Percentiles rank a stretch among this genome's conserved stretches.
phyloP scores from a whole-genome alignment of 2,113 vertebrate species.

The Eulacestoma nigropectus region DNA sequence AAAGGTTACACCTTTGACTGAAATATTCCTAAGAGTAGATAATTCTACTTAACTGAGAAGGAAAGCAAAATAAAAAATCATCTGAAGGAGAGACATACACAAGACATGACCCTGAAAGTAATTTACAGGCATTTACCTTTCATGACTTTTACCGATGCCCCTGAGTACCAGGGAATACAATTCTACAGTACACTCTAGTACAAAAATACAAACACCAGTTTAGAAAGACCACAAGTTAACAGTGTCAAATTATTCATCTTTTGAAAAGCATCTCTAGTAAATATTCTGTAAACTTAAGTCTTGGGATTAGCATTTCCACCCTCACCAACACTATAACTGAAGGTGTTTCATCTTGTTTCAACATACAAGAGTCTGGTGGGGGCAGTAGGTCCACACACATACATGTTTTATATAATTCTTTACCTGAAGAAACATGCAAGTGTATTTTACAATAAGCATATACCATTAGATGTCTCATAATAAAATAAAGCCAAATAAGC shows the following conservation, averaged over 20 bases:
- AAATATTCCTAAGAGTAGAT: not conserved
- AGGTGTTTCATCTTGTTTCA: not conserved
- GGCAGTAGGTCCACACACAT: not conserved
- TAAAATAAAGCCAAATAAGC: not conserved
- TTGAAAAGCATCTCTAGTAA: not conserved
- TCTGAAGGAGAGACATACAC: not conserved
- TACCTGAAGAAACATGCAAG: not conserved
- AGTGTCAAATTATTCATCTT: not conserved
- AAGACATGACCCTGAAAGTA: not conserved
- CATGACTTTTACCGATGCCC: not conserved
- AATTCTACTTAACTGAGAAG: not conserved
- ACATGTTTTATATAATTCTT: not conserved
- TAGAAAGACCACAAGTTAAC: not conserved
- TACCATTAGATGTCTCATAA: not conserved
- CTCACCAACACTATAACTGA: not conserved
- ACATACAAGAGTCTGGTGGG: not conserved
- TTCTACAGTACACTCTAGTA: not conserved
- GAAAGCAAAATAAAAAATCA: not conserved
- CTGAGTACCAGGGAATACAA: not conserved
- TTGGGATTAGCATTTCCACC: not conserved
- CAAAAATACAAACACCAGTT: not conserved
- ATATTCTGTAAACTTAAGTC: not conserved
- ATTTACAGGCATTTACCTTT: not conserved
- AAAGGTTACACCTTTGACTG: slow-evolving; percentile 6
- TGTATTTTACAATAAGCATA: not conserved